phyloP scores from a whole-genome alignment of 2,888 invertebrate genomes.

The Andrena chrysosceles region DNA sequence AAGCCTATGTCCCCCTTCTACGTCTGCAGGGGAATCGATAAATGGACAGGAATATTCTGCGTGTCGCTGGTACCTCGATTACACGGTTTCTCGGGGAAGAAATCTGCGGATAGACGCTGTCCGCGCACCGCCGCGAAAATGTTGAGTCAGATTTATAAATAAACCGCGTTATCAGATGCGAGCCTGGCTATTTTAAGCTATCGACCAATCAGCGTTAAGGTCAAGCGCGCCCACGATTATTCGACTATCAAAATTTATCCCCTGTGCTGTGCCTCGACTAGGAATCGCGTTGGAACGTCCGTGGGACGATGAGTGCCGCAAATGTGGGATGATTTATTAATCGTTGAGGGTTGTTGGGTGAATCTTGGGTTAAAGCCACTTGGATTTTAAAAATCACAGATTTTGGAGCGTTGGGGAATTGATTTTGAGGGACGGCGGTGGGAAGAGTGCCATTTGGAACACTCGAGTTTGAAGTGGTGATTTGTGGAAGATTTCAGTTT shows the following conservation, averaged over 20 bases:
- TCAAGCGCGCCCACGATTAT: slow-evolving; percentile 77
- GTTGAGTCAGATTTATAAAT: slow-evolving; percentile 65
- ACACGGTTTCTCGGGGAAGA: background rate
- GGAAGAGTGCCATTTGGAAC: too few species aligned
- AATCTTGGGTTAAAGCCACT: background rate
- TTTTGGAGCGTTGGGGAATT: too few species aligned
- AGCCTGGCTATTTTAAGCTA: slow-evolving; percentile 81
- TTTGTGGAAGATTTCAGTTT: too few species aligned
- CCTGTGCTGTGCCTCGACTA: slow-evolving; percentile 76
- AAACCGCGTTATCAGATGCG: slow-evolving; percentile 74
- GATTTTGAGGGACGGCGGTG: too few species aligned
- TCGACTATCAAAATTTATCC: slow-evolving; percentile 72
- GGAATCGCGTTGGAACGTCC: background rate
- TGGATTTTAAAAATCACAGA: background rate
- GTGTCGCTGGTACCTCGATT: background rate
- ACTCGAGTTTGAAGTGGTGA: too few species aligned
- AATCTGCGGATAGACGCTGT: background rate
- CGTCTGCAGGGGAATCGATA: slow-evolving; percentile 35
- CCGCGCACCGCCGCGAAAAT: slow-evolving; percentile 36
- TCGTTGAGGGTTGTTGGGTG: background rate
- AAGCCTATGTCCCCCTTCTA: background rate
- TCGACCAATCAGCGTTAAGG: slow-evolving; percentile 83
- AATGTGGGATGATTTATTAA: background rate
- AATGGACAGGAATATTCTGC: slow-evolving; percentile 43
- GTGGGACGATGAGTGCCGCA: background rate